Base-by-base conservation (phyloP, 2,113 vertebrate species). In the Podilymbus podiceps region DNA sequence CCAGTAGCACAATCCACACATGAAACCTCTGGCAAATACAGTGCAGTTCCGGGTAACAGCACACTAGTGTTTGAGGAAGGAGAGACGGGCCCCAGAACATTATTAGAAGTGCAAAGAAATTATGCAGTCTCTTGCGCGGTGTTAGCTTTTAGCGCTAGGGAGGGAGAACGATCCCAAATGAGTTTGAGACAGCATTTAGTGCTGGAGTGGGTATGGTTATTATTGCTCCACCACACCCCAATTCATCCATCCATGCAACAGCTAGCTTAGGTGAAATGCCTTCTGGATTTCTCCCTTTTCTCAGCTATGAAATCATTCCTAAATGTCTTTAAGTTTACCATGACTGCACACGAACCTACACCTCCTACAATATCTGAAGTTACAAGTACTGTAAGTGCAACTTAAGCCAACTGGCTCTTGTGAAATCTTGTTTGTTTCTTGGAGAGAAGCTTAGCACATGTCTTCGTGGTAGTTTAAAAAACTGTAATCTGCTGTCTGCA, bases 341-440 rank as follows among this genome's bases (percentile, higher is more conserved):
- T 87, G 60, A 84, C 66, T 38, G 82, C 73, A 82, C 44, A 71
- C 7, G 1, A 76, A 80, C 78, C 73, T 59, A 82, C 55, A 85
- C 89, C 77, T 92, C 93, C 92, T 69, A 83, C 62, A 42, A 75
- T 66, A 88, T 50, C 82, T 86, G 80, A 67, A 83, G 74, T 93
- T 88, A 82, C 71, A 96, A 96, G 90, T 91, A 85, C 69, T 91
- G 87, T 96, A 96, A 97, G 84, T 49, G 28, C 82, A 80, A 50
- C 25, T 82, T 38, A 42, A 92, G 95, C 80, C 88, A 96, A 66
- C 47, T 69, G 90, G 81, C 80, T 91, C 89, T 88, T 91, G 69
- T 86, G 93, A 95, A 94, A 78, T 67, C 91, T 92, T 97, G 74
- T 94, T 97, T 97, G 78, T 93, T 96, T 90, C 92, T 97, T 93